A percentile compares a stretch with the other conserved stretches of the same genome.
These are phyloP conservation scores for Meriones psammophilus DNA, from an alignment of 2,797 vertebrate genomes.

Conservation along the genomic window DNA sequence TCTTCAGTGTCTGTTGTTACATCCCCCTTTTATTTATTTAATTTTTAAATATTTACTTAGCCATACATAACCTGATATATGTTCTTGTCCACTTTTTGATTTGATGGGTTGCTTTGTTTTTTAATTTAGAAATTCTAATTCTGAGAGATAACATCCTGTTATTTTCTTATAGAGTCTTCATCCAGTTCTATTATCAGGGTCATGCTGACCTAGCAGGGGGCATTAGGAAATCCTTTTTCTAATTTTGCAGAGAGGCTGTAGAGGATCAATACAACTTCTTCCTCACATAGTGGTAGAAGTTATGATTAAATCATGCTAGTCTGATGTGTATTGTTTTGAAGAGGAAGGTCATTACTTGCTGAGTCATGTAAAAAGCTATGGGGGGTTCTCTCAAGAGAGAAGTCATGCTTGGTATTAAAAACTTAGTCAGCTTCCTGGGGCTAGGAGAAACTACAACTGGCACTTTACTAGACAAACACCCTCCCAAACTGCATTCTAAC, in stretches of 20 bases:
- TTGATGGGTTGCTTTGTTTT: background rate
- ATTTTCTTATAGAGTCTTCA: background rate
- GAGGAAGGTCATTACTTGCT: background rate
- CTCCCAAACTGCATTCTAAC: background rate
- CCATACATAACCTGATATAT: background rate
- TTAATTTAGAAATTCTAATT: background rate
- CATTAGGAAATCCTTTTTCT: background rate
- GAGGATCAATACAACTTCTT: background rate
- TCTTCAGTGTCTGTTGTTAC: no score
- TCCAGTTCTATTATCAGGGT: background rate
- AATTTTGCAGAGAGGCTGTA: background rate
- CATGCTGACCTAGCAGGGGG: background rate
- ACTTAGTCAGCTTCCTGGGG: background rate
- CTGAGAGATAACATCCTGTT: background rate
- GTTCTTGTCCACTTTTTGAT: background rate
- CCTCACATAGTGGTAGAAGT: background rate
- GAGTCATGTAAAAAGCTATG: background rate
- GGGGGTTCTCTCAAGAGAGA: background rate
- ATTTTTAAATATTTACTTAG: no score
- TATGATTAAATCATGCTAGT: background rate
- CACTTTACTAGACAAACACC: background rate
- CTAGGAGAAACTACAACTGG: background rate
- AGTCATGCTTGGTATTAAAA: background rate
- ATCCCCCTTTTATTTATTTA: no score
- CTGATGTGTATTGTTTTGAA: background rate